phyloP scores from a whole-genome alignment of 2,113 vertebrate genomes.

The Pluvialis apricaria region DNA sequence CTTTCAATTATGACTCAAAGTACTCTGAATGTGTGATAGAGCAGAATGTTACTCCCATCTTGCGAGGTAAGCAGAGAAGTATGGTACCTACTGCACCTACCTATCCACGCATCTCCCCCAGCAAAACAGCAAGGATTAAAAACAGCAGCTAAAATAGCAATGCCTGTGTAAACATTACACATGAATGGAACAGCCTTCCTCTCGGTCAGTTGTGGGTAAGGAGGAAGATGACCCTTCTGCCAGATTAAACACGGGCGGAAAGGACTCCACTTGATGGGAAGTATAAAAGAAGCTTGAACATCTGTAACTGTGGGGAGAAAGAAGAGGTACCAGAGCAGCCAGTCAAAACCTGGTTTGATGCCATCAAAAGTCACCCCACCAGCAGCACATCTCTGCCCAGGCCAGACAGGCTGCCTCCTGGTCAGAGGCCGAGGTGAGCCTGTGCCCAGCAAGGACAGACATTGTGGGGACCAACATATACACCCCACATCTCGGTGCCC shows the following conservation, averaged over 20 bases:
- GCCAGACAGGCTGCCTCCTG: not conserved
- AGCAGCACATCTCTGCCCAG: not conserved
- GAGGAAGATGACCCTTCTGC: not conserved
- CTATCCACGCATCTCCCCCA: not conserved
- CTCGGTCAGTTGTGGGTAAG: not conserved
- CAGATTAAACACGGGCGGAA: not conserved
- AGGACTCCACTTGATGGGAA: not conserved
- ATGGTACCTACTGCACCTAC: not conserved
- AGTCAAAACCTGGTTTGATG: not conserved
- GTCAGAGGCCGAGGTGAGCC: accelerated
- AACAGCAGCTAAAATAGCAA: not conserved
- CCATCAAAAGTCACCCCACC: not conserved
- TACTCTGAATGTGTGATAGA: not conserved
- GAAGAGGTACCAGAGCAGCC: not conserved
- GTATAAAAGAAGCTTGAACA: not conserved
- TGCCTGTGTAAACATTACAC: not conserved
- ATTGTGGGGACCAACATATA: accelerated
- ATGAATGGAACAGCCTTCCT: not conserved
- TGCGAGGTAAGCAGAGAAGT: not conserved
- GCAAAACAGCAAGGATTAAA: not conserved
- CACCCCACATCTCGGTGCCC: accelerated
- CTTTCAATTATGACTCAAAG: not conserved
- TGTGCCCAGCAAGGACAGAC: not conserved
- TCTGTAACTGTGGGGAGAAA: not conserved
- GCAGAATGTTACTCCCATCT: not conserved